phyloP scores from a whole-genome alignment of 2,888 invertebrate genomes.

The Ophioninae sp. region DNA sequence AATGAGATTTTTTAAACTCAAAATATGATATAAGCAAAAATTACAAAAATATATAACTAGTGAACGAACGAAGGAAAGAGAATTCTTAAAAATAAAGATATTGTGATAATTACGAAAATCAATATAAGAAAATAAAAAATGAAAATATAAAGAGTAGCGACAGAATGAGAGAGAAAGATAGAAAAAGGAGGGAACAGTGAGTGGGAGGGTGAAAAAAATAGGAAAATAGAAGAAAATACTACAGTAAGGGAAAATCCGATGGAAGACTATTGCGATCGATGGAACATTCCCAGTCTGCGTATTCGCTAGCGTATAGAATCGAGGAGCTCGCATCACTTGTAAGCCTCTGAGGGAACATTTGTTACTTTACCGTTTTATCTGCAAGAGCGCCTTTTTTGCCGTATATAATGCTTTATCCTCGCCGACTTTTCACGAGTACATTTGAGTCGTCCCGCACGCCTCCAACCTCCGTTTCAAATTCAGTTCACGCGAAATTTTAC shows the following conservation, averaged over 20 bases:
- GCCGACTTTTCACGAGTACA: slow-evolving; percentile 31
- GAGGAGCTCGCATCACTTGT: slow-evolving; percentile 25
- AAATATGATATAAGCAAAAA: too few relatives aligned
- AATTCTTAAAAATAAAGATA: slow-evolving; percentile 17
- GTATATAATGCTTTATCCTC: slow-evolving; percentile 34
- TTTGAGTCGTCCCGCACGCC: slow-evolving; percentile 15
- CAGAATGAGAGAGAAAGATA: background rate
- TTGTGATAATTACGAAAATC: background rate
- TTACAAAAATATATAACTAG: too few relatives aligned
- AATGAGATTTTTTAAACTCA: too few relatives aligned
- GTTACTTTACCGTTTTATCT: slow-evolving; percentile 39
- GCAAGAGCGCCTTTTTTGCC: slow-evolving; percentile 8
- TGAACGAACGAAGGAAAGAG: background rate
- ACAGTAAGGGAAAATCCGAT: background rate
- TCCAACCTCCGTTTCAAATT: slow-evolving; percentile 18
- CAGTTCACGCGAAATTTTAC: slow-evolving; percentile 17
- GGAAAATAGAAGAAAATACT: background rate
- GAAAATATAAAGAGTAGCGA: too few relatives aligned
- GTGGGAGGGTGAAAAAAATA: background rate
- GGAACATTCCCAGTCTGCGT: too few relatives aligned
- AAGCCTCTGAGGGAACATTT: slow-evolving; percentile 40
- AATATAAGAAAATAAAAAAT: too few relatives aligned
- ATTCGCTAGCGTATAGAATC: slow-evolving; percentile 19
- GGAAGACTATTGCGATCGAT: too few relatives aligned
- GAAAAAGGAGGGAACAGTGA: background rate